Evolutionary conservation across 2,797 vertebrate species (phyloP).

Genomic region (Phrynocephalus forsythii): DNA sequence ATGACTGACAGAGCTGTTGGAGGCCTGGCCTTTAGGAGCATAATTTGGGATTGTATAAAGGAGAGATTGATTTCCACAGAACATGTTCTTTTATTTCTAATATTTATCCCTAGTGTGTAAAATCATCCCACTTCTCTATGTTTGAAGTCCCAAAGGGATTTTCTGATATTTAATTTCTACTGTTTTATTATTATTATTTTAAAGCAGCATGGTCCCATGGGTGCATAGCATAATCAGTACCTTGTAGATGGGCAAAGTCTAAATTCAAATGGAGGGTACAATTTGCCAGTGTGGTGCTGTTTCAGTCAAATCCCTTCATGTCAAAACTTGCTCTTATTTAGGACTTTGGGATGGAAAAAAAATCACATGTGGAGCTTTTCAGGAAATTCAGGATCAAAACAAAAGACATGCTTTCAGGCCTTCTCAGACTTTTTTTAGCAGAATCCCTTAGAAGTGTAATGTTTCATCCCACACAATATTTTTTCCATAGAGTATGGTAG

Average conservation of each 20-base stretch:
- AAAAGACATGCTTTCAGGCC: constrained; percentile 52
- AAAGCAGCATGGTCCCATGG: constrained; percentile 25
- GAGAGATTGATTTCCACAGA: constrained; percentile 73
- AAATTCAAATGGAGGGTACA: background rate
- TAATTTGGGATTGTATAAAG: constrained; percentile 75
- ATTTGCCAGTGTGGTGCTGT: constrained; percentile 62
- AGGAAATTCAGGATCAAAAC: constrained; percentile 47
- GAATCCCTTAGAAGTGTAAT: background rate
- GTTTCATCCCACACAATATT: background rate
- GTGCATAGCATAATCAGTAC: constrained; percentile 39
- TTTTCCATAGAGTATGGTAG: background rate
- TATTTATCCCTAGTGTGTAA: constrained; percentile 59
- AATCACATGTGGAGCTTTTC: constrained; percentile 67
- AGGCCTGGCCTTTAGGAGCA: constrained; percentile 76
- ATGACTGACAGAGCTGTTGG: constrained; percentile 76
- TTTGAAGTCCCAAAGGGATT: constrained; percentile 30
- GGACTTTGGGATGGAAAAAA: constrained; percentile 63
- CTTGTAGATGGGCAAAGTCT: constrained; percentile 25
- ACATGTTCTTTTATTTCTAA: constrained; percentile 54
- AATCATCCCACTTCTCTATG: constrained; percentile 45
- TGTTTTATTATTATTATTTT: constrained; percentile 27
- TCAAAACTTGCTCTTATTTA: constrained; percentile 64
- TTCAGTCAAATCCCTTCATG: constrained; percentile 51
- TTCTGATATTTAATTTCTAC: constrained; percentile 41
- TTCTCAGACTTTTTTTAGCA: background rate